These are phyloP conservation scores for Adelosebastes latens DNA, from an alignment of 2,797 vertebrate species.

Conservation along the genomic window DNA sequence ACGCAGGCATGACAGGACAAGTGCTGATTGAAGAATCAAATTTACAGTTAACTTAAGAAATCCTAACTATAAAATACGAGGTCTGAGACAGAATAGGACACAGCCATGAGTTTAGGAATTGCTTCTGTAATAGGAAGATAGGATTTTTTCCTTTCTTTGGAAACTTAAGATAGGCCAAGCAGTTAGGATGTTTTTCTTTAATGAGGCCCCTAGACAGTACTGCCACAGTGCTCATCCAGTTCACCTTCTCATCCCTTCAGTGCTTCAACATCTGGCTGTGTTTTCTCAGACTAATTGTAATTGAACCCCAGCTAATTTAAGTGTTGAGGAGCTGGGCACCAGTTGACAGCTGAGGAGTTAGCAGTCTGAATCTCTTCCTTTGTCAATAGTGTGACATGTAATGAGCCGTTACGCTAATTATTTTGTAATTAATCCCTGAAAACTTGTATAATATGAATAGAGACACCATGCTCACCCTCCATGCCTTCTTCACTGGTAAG, in stretches of 20 bases:
- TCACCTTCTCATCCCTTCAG: slow-evolving; percentile 14
- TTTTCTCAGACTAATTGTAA: slow-evolving; percentile 61
- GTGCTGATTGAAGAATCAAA: too few species aligned
- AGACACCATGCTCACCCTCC: slow-evolving; percentile 12
- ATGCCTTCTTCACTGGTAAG: background rate
- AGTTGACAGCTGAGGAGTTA: slow-evolving; percentile 29
- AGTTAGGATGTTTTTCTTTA: too few species aligned
- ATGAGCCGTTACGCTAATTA: slow-evolving; percentile 54
- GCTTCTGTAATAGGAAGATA: too few species aligned
- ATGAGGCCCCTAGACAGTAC: background rate
- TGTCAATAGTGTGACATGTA: slow-evolving; percentile 41
- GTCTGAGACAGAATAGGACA: too few species aligned
- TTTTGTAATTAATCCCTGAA: slow-evolving; percentile 53
- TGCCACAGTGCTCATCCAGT: background rate
- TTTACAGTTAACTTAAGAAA: too few species aligned
- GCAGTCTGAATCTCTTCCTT: slow-evolving; percentile 4
- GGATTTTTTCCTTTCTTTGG: too few species aligned
- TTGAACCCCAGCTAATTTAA: slow-evolving; percentile 54
- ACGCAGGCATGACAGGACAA: too few species aligned
- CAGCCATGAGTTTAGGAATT: too few species aligned
- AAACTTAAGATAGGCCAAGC: too few species aligned
- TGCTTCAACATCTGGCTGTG: slow-evolving; percentile 9
- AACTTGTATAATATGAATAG: slow-evolving; percentile 12
- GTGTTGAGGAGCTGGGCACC: slow-evolving; percentile 25
- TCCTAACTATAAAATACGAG: too few species aligned